Base-by-base conservation (phyloP, 2,888 invertebrate species). In the Cheilosia pagana region DNA sequence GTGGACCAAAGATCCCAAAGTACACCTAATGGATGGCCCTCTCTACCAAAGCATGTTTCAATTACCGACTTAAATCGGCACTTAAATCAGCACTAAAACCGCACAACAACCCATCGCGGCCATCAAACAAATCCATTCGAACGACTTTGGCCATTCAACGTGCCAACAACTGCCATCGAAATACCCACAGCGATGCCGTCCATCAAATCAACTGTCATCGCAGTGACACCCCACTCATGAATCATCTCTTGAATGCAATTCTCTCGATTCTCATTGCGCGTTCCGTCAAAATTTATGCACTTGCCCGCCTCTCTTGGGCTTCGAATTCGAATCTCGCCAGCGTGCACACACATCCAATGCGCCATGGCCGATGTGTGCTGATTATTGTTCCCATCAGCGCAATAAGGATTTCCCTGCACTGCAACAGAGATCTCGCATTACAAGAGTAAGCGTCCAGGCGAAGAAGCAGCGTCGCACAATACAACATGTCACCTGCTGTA, bases 201-300 rank as follows among this genome's bases (percentile, higher is more conserved):
- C 79, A 79, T 85, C 85, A 85, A 71, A 81, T 72, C 75, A 81
- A 71, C 81, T 76, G 81, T 85, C 85, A 75, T 65, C 81, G 50
- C 79, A 76, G 31, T 67, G 75, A 76, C 85, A 79, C 52, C 75
- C 68, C 50, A 39, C 67, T 76, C 75, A 35, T 81, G 67, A 60
- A 72, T 81, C 85, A 76, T 85, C 71, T 53, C 35, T n/a, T n/a
- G 67, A 60, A 31, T 67, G 75, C 81, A 71, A 28, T 67, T 67
- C 70, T 67, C 70, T 55, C 60, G 8, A 28, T 28, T 28, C 28
- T 8, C 8, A 53, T 65, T 79, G 76, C 76, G 76, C 81, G 76
- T 85, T 81, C 48, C 65, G 45, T 76, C 78, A 81, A 76, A 76
- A 85, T 85, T 43, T 62, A 85, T 81, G 85, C 67, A 85, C 75